phyloP scores from a whole-genome alignment of 2,888 invertebrate genomes.

The Teleiodes luculella region DNA sequence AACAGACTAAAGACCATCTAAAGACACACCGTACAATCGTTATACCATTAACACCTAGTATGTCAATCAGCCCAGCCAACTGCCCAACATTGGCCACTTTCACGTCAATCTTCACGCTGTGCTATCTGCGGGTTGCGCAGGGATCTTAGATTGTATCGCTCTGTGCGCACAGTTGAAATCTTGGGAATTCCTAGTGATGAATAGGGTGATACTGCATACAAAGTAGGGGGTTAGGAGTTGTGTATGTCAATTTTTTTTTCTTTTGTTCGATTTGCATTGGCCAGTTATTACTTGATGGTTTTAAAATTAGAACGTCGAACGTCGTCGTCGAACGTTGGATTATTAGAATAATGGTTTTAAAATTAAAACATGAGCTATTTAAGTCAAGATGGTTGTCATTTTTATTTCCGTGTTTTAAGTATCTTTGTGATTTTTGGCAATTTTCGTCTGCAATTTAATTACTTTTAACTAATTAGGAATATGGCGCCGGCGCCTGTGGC shows the following conservation, averaged over 20 bases:
- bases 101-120: conserved; percentile 44
- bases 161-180: conserved; percentile 9
- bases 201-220: conserved; percentile 13
- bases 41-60: conserved; percentile 47
- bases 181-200: conserved; percentile 11
- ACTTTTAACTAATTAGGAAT: no score
- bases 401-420: no score
- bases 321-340: no score
- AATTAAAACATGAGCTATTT: no score
- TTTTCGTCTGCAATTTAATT: no score
- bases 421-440: no score
- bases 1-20: conserved; percentile 7
- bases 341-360: no score
- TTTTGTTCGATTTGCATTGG: no score
- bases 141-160: conserved; percentile 16
- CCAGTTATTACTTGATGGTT: not conserved
- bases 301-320: no score
- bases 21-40: conserved; percentile 16
- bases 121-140: conserved; percentile 9
- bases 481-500: no score
- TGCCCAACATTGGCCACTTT: conserved; percentile 46
- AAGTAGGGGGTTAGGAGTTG: not conserved
- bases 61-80: conserved; percentile 45
- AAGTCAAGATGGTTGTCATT: no score
- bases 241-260: not conserved